phyloP scores from a whole-genome alignment of 2,113 vertebrate species.

The Gambusia holbrooki region DNA sequence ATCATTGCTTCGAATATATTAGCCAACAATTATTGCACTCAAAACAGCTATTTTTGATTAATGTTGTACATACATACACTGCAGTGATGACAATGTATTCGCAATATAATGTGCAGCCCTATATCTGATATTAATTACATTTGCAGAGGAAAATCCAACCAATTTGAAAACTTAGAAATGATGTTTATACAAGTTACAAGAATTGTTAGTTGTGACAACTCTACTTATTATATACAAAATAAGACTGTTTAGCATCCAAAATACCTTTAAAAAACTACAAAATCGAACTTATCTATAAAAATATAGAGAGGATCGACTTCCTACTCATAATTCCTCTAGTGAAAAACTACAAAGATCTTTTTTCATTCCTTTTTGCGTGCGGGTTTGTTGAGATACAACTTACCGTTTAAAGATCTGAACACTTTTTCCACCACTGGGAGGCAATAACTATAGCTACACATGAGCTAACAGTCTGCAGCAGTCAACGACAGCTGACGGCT shows the following conservation, averaged over 20 bases:
- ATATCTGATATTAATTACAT: neutral
- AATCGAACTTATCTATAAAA: neutral
- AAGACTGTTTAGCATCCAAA: neutral
- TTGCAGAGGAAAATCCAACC: neutral
- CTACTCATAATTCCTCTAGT: too few species aligned
- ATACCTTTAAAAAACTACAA: neutral
- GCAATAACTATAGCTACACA: slow-evolving; percentile 76
- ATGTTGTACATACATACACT: too few species aligned
- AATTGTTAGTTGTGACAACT: neutral
- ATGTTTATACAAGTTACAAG: too few species aligned
- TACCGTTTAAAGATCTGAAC: slow-evolving; percentile 72
- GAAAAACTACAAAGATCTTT: neutral
- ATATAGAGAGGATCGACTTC: neutral
- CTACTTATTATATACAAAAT: neutral
- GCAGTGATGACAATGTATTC: too few species aligned
- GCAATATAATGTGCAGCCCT: too few species aligned
- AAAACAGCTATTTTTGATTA: too few species aligned
- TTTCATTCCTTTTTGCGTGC: neutral
- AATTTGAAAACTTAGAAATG: neutral
- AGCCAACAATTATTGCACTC: too few species aligned
- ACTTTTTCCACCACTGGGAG: slow-evolving; percentile 78
- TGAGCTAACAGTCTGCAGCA: slow-evolving; percentile 62
- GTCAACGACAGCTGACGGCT: slow-evolving; percentile 57
- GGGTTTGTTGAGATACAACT: slow-evolving; percentile 43
- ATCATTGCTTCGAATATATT: too few species aligned